phyloP scores from a whole-genome alignment of 2,797 vertebrate species.

The Ptychobarbus kaznakovi region DNA sequence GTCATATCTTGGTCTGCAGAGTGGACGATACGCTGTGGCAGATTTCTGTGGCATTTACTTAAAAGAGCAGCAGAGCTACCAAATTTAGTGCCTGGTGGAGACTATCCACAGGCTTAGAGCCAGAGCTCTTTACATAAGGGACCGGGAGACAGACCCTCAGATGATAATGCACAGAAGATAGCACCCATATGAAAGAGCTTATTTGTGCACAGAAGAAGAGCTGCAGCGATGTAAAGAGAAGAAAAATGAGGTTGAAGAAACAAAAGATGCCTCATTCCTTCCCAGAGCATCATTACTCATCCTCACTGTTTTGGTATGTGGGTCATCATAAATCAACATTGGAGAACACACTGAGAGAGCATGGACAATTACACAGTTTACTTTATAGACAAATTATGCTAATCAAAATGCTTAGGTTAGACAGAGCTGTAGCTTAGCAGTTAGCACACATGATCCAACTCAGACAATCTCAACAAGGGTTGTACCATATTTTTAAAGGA shows the following conservation, averaged over 20 bases:
- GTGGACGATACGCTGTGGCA: slow-evolving; percentile 47
- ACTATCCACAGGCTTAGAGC: slow-evolving; percentile 47
- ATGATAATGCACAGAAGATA: slow-evolving; percentile 36
- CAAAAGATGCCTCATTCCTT: slow-evolving; percentile 41
- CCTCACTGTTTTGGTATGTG: slow-evolving; percentile 29
- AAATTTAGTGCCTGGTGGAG: slow-evolving; percentile 55
- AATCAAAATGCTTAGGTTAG: background rate
- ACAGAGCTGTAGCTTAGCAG: background rate
- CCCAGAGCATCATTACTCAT: slow-evolving; percentile 28
- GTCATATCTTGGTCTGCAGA: slow-evolving; percentile 55
- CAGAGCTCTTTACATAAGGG: slow-evolving; percentile 41
- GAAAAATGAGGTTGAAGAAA: slow-evolving; percentile 41
- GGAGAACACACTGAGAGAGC: slow-evolving; percentile 28
- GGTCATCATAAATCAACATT: slow-evolving; percentile 44
- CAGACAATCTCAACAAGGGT: background rate
- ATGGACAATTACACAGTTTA: slow-evolving; percentile 31
- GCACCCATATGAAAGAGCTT: slow-evolving; percentile 15
- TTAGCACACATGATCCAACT: background rate
- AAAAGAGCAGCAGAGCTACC: slow-evolving; percentile 58
- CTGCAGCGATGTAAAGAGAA: slow-evolving; percentile 34
- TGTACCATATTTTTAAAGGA: background rate
- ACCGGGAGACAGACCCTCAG: slow-evolving; percentile 32
- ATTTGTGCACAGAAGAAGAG: slow-evolving; percentile 22
- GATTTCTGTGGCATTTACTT: slow-evolving; percentile 62
- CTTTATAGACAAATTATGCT: slow-evolving; percentile 21